Evolutionary conservation across 2,797 vertebrate species (phyloP), one percentile per base, ranked within the genome.

Genomic region (Oryzias sinensis): DNA sequence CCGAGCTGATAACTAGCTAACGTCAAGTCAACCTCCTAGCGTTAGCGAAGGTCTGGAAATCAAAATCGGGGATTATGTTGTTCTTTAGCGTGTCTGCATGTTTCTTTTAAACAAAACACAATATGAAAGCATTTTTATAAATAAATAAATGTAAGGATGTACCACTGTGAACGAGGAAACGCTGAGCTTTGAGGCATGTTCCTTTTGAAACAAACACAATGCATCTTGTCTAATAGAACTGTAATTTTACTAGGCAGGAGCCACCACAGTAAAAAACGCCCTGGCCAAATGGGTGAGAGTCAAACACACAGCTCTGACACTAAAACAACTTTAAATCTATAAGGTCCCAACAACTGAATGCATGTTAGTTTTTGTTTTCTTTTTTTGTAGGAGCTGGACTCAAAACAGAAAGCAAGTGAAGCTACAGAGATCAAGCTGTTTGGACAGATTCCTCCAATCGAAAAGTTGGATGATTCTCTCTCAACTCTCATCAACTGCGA

Each of bases 381-480:
- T 42, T 44, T 20, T 4, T 5, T 11, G 1, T 63, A 99, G 97
- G 97, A 98, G 89, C 94, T 96, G 77, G 96, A 93, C 78, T 77
- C 88, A 0, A 93, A 92, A 24, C 93, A 95, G 84, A 98, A 95
- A 74, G 92, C 87, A 0, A 88, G 81, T 0, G 95, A 98, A 55
- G 93, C 95, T 57, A 95, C 88, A 82, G 95, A 93, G 25, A 91
- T 99, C 11, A 96, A 95, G 74, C 90, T 99, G 25, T 98, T 96
- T 0, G 92, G 92, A 68, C 95, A 98, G 84, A 57, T 96, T 54
- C 97, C 97, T 59, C 93, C 97, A n/a, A 91, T 99, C 72, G 96
- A 98, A 80, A 98, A 93, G 85, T 96, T 99, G 95, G 97, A 99
- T 59, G 88, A 92, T 0, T 93, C 95, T 46, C 92, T 99, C 17